Conservation (phyloP, 1,140 invertebrate genomes). For the Octopus bimaculoides region DNA sequence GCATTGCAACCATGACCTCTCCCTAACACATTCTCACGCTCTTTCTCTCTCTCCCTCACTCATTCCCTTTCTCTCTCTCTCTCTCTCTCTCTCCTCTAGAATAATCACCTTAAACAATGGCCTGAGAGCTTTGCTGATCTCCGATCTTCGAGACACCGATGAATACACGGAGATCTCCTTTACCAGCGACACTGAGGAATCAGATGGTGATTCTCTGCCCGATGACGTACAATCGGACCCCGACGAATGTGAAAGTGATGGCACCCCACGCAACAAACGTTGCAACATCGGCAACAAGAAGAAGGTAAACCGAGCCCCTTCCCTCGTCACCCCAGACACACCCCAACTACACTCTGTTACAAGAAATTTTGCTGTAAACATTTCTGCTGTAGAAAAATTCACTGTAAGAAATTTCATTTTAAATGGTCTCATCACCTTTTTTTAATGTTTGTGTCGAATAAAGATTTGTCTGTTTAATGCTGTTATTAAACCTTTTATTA, state of each 20-base stretch:
- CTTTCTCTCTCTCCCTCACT: background rate
- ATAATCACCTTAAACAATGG: constrained; percentile 39
- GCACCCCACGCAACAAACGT: constrained; percentile 2
- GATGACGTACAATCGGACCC: background rate
- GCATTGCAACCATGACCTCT: background rate
- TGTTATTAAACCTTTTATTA: too few species aligned
- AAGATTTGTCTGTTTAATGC: too few species aligned
- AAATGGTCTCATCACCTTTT: too few species aligned
- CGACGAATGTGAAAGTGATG: constrained; percentile 9
- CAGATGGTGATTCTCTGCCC: constrained; percentile 6
- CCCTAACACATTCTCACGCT: background rate
- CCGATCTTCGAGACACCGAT: constrained; percentile 29
- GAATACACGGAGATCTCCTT: constrained; percentile 17
- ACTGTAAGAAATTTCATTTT: too few species aligned
- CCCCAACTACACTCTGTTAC: background rate
- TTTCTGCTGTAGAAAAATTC: background rate
- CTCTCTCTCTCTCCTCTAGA: constrained; percentile 21
- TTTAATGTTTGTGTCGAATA: too few species aligned
- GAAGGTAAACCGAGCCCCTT: background rate
- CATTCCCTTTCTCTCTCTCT: background rate
- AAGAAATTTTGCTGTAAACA: background rate
- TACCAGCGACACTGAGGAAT: constrained; percentile 13
- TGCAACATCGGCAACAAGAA: background rate
- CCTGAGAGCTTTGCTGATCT: constrained; percentile 39
- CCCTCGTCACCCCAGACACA: too few species aligned